These are phyloP conservation scores for Oreochromis spilurus DNA, from an alignment of 2,113 vertebrate species.

Conservation along the genomic window DNA sequence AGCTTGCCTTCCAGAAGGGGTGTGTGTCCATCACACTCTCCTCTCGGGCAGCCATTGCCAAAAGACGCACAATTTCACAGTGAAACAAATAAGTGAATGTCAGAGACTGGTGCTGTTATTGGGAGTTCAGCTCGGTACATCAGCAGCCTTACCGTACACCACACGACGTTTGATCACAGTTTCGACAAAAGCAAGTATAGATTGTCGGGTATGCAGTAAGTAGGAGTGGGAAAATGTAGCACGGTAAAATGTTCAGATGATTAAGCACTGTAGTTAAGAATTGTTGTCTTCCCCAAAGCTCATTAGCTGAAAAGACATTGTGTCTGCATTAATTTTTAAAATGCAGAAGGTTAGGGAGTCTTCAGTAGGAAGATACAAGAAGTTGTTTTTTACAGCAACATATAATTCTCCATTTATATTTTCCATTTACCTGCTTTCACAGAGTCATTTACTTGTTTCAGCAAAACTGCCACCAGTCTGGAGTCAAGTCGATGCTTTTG, in stretches of 20 bases:
- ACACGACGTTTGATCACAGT: background rate
- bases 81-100: background rate
- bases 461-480: background rate
- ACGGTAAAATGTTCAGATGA: background rate
- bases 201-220: background rate
- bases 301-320: background rate
- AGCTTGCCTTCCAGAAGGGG: constrained; percentile 30
- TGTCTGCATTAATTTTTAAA: background rate
- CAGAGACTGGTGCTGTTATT: background rate
- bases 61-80: constrained; percentile 10
- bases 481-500: constrained; percentile 13
- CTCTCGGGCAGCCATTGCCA: background rate
- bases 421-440: background rate
- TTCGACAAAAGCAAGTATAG: background rate
- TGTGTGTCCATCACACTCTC: constrained; percentile 44
- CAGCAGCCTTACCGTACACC: background rate
- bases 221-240: background rate
- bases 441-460: constrained; percentile 1
- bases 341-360: background rate
- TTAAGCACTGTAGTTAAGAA: background rate
- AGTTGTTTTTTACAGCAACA: background rate
- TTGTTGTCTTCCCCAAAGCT: background rate
- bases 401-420: background rate
- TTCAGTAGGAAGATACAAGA: background rate
- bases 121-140: background rate